phyloP scores from a whole-genome alignment of 2,888 invertebrate genomes.

The Hemithea aestivaria region DNA sequence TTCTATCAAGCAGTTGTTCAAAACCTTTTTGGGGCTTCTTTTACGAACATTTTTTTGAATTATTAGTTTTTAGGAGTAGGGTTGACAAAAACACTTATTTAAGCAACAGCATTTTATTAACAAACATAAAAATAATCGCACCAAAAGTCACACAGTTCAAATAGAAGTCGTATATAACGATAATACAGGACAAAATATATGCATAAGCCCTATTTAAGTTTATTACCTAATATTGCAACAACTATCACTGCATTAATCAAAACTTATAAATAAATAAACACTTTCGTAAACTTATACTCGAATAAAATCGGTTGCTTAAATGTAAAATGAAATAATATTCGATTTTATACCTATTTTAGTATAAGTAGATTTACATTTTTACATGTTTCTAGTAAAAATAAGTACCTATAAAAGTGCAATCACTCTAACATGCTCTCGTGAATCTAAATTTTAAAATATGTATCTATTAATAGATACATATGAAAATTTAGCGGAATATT shows the following conservation, averaged over 20 bases:
- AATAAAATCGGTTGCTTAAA: slow-evolving; percentile 24
- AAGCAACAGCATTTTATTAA: slow-evolving; percentile 76
- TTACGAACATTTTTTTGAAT: too few relatives aligned
- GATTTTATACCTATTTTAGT: slow-evolving; percentile 21
- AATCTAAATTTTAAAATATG: slow-evolving; percentile 50
- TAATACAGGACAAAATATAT: slow-evolving; percentile 21
- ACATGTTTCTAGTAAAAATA: slow-evolving; percentile 50
- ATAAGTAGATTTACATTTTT: slow-evolving; percentile 60
- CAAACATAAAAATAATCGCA: slow-evolving; percentile 55
- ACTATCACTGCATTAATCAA: slow-evolving; percentile 67
- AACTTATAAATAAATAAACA: slow-evolving; percentile 32
- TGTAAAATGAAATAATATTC: slow-evolving; percentile 11
- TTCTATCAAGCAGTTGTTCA: too few relatives aligned
- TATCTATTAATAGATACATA: slow-evolving; percentile 47
- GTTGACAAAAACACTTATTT: slow-evolving; percentile 36
- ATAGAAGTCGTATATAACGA: slow-evolving; percentile 36
- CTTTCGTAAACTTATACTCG: slow-evolving; percentile 22
- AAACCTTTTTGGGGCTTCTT: too few relatives aligned
- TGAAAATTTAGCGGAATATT: slow-evolving; percentile 46
- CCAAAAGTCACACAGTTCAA: slow-evolving; percentile 37
- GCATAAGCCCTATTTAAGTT: slow-evolving; percentile 51
- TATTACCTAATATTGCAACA: slow-evolving; percentile 75
- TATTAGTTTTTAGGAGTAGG: slow-evolving; percentile 14
- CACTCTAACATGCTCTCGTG: slow-evolving; percentile 21
- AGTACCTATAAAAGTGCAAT: slow-evolving; percentile 36